Percentiles rank a stretch among this genome's conserved stretches.
Conservation (phyloP, 1,140 invertebrate genomes). For the Lordiphosa clarofinis region DNA sequence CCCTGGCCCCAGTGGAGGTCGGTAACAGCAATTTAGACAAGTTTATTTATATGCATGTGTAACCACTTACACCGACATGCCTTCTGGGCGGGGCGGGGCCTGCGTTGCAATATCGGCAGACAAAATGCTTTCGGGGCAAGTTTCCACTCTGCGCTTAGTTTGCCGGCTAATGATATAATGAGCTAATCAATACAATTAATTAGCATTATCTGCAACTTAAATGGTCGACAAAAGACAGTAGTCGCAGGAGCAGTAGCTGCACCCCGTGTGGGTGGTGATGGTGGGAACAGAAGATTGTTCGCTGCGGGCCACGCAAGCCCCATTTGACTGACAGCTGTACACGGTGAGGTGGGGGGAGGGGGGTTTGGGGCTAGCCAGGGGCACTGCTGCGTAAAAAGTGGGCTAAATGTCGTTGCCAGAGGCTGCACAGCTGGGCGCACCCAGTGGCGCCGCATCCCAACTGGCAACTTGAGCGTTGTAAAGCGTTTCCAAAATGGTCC, state of each 20-base stretch:
- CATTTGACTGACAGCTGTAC: too few species aligned
- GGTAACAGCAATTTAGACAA: slow-evolving; percentile 39
- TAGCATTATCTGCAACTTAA: slow-evolving; percentile 63
- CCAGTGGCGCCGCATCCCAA: neutral
- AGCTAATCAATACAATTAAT: slow-evolving; percentile 75
- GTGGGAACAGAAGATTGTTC: too few species aligned
- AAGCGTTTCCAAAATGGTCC: slow-evolving; percentile 43
- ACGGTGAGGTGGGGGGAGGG: slow-evolving; percentile 9
- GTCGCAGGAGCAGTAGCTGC: neutral
- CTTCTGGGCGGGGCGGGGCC: slow-evolving; percentile 11
- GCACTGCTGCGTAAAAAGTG: slow-evolving; percentile 44
- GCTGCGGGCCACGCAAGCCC: too few species aligned
- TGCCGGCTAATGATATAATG: slow-evolving; percentile 64
- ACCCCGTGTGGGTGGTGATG: too few species aligned
- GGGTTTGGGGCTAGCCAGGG: slow-evolving; percentile 4
- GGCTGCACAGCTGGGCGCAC: slow-evolving; percentile 21
- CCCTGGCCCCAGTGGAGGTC: slow-evolving; percentile 22
- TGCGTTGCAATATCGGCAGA: slow-evolving; percentile 11
- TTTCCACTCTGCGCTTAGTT: slow-evolving; percentile 27
- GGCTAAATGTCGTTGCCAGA: slow-evolving; percentile 50
- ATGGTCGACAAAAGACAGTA: slow-evolving; percentile 24
- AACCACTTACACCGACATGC: slow-evolving; percentile 2
- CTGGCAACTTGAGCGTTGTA: slow-evolving; percentile 26
- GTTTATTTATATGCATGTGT: slow-evolving; percentile 40
- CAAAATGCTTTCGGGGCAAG: slow-evolving; percentile 40